These are phyloP conservation scores for Drosophila guanche DNA, from an alignment of 1,140 invertebrate genomes.

Conservation along the genomic window DNA sequence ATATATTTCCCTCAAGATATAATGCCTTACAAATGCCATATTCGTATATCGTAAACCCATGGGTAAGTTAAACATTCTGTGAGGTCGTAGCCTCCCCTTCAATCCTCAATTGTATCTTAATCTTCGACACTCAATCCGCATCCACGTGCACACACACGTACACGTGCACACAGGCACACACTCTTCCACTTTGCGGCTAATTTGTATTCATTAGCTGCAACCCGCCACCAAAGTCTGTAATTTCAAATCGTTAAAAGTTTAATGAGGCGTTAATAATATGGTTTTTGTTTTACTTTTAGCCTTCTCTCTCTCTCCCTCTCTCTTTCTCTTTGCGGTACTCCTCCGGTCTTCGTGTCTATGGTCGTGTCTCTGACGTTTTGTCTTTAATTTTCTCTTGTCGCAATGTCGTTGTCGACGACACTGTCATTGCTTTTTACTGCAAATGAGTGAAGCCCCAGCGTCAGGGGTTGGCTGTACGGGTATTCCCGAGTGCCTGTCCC, in stretches of 20 bases:
- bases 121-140: slow-evolving; percentile 19
- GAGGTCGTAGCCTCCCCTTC: no score
- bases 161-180: slow-evolving; percentile 9
- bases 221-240: slow-evolving; percentile 68
- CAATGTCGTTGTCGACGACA: slow-evolving; percentile 53
- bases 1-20: no score
- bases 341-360: slow-evolving; percentile 15
- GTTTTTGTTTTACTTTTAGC: slow-evolving; percentile 75
- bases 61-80: slow-evolving; percentile 2
- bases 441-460: slow-evolving; percentile 57
- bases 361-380: slow-evolving; percentile 16
- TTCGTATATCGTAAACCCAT: no score
- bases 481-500: slow-evolving; percentile 47
- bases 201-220: slow-evolving; percentile 77
- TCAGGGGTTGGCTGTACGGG: slow-evolving; percentile 54
- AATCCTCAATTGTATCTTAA: slow-evolving; percentile 23
- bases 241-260: slow-evolving; percentile 82
- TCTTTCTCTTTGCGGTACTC: slow-evolving; percentile 4
- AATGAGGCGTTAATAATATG: slow-evolving; percentile 82
- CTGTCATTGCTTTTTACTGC: slow-evolving; percentile 79
- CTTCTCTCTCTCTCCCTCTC: slow-evolving; percentile 6
- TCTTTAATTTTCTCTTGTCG: slow-evolving; percentile 66
- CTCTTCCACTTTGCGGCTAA: slow-evolving; percentile 59
- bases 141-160: slow-evolving; percentile 22
- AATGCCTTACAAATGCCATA: no score